Evolutionary conservation across 2,113 vertebrate genomes (phyloP).

Genomic region (Corythornis cristatus): DNA sequence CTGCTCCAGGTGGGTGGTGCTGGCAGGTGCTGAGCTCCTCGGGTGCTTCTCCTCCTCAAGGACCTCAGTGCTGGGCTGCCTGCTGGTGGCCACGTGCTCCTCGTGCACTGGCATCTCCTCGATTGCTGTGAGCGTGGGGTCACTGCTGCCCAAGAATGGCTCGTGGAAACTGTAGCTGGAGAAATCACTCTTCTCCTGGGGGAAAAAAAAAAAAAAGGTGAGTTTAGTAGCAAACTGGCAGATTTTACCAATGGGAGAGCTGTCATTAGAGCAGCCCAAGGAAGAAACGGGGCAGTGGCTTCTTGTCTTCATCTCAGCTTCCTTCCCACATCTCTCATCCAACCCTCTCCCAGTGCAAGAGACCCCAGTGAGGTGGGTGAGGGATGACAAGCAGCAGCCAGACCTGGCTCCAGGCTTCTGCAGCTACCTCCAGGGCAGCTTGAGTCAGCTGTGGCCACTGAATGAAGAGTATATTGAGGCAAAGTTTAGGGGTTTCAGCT

Average conservation of each 20-base stretch:
- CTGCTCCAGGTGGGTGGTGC: accelerated
- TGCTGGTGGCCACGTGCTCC: background rate
- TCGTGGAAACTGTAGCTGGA: background rate
- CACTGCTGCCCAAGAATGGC: background rate
- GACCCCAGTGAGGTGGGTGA: background rate
- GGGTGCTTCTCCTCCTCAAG: background rate
- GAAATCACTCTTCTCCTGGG: conserved; percentile 53
- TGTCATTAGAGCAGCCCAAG: background rate
- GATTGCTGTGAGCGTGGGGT: conserved; percentile 62
- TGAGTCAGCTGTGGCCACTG: accelerated
- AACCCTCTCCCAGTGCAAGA: background rate
- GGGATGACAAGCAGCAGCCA: background rate
- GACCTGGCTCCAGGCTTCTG: background rate
- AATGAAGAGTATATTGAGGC: accelerated
- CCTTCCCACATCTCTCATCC: background rate
- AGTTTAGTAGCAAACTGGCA: background rate
- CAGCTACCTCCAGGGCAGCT: accelerated
- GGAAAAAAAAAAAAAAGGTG: background rate
- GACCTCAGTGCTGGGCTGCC: background rate
- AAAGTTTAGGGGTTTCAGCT: background rate
- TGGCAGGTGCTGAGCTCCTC: accelerated
- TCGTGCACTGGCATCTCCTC: conserved; percentile 16
- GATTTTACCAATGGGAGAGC: accelerated
- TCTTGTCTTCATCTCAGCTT: background rate
- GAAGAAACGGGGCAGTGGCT: background rate